A percentile compares a stretch with the other conserved stretches of the same genome.
phyloP scores from a whole-genome alignment of 2,888 invertebrate species.

The Hirtodrosophila histrioides region DNA sequence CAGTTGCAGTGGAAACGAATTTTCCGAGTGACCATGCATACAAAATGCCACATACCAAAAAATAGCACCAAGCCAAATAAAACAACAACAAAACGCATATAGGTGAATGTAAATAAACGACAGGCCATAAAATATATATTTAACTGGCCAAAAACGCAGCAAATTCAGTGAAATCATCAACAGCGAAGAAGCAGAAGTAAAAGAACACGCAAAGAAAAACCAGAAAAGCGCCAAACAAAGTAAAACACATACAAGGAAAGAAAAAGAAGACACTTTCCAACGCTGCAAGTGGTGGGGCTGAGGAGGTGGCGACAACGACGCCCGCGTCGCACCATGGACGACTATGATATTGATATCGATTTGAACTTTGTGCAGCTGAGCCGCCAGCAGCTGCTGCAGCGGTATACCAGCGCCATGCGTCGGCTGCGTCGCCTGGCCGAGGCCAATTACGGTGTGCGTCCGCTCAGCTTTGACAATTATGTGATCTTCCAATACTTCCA shows the following conservation, averaged over 20 bases:
- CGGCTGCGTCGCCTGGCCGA: conserved; percentile 86
- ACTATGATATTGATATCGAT: conserved; percentile 68
- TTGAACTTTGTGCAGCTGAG: conserved; percentile 67
- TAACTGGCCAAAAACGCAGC: background rate
- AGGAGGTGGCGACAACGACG: conserved; percentile 11
- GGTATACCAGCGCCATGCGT: conserved; percentile 86
- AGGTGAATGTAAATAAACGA: conserved; percentile 47
- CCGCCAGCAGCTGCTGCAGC: conserved; percentile 83
- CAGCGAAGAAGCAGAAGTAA: background rate
- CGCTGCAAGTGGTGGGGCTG: background rate
- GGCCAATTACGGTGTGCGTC: conserved; percentile 86
- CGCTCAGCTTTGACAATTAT: conserved; percentile 87
- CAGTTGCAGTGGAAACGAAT: background rate
- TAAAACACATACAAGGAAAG: background rate
- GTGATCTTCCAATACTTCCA: conserved; percentile 86
- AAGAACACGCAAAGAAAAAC: background rate
- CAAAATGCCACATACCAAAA: conserved; percentile 27
- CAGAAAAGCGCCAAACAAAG: conserved; percentile 5
- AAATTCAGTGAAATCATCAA: conserved; percentile 17
- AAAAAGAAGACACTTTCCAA: background rate
- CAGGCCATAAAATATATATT: conserved; percentile 5
- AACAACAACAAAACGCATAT: conserved; percentile 26
- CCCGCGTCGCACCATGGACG: conserved; percentile 56
- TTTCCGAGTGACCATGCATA: conserved; percentile 25
- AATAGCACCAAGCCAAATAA: conserved; percentile 10